Conservation (phyloP, 2,888 invertebrate genomes). For the Latrodectus hesperus region DNA sequence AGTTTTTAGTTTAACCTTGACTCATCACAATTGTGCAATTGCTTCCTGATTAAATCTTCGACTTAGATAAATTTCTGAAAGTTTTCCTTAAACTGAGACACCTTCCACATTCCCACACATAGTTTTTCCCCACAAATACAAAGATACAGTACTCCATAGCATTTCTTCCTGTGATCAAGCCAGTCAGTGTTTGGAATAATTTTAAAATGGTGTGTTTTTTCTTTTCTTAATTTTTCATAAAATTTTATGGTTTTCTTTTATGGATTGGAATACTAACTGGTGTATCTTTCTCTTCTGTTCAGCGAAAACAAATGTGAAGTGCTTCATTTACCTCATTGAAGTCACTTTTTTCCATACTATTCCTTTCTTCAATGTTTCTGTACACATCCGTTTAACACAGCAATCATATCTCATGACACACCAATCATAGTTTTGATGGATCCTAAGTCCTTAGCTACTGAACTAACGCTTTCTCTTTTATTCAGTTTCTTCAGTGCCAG, state of each 20-base stretch:
- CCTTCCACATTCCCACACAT: neutral
- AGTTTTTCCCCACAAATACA: constrained; percentile 5
- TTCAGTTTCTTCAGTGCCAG: too few species aligned
- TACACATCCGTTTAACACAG: constrained; percentile 15
- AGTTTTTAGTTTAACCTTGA: constrained; percentile 9
- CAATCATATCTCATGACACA: constrained; percentile 7
- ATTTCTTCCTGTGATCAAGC: constrained; percentile 25
- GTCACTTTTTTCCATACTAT: constrained; percentile 22
- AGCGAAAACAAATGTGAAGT: constrained; percentile 23
- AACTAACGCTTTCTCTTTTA: too few species aligned
- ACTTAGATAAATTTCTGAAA: constrained; percentile 19
- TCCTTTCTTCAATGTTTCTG: constrained; percentile 29
- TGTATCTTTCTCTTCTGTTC: neutral
- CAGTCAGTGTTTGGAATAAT: constrained; percentile 10
- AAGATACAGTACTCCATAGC: neutral
- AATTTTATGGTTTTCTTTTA: constrained; percentile 14
- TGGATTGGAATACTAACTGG: neutral
- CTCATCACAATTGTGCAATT: constrained; percentile 13
- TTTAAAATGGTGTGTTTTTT: constrained; percentile 3
- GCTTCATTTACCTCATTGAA: constrained; percentile 17
- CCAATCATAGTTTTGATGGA: constrained; percentile 16
- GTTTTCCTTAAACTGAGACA: constrained; percentile 3
- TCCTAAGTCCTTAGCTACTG: neutral
- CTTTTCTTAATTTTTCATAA: neutral
- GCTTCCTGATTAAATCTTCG: constrained; percentile 3